Base-by-base conservation (phyloP, 1,140 invertebrate species). In the Antheraea pernyi region DNA sequence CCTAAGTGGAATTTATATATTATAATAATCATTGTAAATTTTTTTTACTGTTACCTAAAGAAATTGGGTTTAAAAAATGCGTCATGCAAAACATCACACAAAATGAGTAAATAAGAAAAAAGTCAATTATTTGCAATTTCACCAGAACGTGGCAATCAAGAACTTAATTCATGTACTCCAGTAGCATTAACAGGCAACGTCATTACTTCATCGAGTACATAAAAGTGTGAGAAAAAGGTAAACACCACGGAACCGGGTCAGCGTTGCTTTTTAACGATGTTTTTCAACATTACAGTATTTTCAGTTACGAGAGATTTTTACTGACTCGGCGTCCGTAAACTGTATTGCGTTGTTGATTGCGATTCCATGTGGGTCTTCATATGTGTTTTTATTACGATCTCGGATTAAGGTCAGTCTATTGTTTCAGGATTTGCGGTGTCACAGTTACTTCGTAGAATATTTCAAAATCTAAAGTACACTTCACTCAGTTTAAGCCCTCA, bases 271-370 rank as follows among this genome's bases (percentile, higher is more conserved):
- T 81, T 77, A 74, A 81, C 77, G 79, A 78, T 66, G 70, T 61
- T 76, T 78, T 82, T 30, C 75, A 78, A 75, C 69, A 63, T 68
- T 73, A 65, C 74, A 60, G 72, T 77, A 77, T 77, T 77, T 77
- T 74, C 67, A 67, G 69, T 79, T 79, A 73, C 75, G 72, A 73
- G 72, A 77, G 72, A 42, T 53, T 68, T 81, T 81, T 78, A 79
- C 72, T 59, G 72, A 11, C 39, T 19, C 62, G 72, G 9, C 46
- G 77, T 78, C 75, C 74, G 78, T 71, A 76, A 75, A 77, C 75
- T 73, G 74, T 70, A 60, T 83, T 80, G 74, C 73, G 73, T 72
- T n/a, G n/a, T n/a, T 66, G 62, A 71, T 70, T 72, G 65, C 66
- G 59, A 22, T 63, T 53, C 46, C 11, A 16, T 53, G 46, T 53